Percentiles rank a stretch among this genome's conserved stretches.
phyloP scores from a whole-genome alignment of 2,888 invertebrate genomes.

The Tachina fera region DNA sequence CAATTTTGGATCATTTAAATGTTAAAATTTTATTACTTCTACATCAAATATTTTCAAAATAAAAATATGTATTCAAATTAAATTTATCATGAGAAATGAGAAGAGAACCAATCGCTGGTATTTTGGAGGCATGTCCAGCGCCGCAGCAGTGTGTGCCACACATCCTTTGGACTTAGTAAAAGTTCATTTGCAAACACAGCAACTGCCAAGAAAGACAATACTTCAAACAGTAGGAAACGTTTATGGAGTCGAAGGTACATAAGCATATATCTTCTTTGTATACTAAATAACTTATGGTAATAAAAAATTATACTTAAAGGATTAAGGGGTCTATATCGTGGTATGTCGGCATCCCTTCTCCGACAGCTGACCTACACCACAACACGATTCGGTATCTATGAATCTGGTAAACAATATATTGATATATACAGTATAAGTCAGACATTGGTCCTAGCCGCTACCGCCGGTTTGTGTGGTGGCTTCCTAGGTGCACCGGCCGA shows the following conservation, averaged over 20 bases:
- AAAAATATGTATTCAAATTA: background rate
- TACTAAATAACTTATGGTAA: background rate
- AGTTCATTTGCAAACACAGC: constrained; percentile 96
- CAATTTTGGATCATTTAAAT: background rate
- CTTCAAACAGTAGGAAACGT: constrained; percentile 88
- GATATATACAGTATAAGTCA: constrained; percentile 82
- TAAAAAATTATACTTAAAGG: constrained; percentile 83
- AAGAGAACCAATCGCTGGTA: constrained; percentile 89
- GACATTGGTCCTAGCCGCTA: constrained; percentile 88
- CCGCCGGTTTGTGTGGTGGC: constrained; percentile 94
- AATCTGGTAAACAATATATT: constrained; percentile 86
- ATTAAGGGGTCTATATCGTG: constrained; percentile 93
- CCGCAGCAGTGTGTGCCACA: constrained; percentile 96
- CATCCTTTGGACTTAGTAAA: constrained; percentile 98
- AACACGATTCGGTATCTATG: constrained; percentile 89
- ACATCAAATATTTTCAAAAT: background rate
- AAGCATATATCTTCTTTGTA: background rate
- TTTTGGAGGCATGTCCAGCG: constrained; percentile 97
- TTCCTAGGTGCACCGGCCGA: constrained; percentile 97
- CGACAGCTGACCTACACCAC: constrained; percentile 97
- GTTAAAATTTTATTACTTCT: background rate
- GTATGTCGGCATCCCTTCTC: constrained; percentile 95
- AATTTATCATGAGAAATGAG: constrained; percentile 53
- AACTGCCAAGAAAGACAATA: constrained; percentile 89
- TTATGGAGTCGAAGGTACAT: constrained; percentile 89